Evolutionary conservation across 2,888 invertebrate species (phyloP), one percentile per base, ranked within the genome.

Genomic region (Morpho achilles): DNA sequence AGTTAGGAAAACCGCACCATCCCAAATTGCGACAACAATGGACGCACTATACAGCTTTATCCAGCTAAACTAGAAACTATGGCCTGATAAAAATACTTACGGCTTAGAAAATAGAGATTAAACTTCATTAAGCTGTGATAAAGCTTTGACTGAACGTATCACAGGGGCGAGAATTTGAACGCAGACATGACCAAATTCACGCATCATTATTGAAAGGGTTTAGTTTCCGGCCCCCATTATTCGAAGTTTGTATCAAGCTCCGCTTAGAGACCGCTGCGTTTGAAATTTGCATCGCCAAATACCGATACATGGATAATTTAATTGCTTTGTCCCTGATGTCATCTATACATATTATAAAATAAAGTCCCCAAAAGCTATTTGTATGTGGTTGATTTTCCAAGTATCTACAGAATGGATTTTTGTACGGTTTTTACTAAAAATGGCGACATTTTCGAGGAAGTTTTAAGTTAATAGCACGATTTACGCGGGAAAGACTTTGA

Each of bases 1-100:
- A 62, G 64, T 67, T 60, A 63, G 58, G 52, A 52, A 49, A 60
- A 60, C 64, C 66, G 39, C 64, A 58, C 61, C 52, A 59, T 55
- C 56, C 56, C 47, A 58, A 62, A 67, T 66, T 61, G 62, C 56
- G 50, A 57, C 56, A 56, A 54, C 56, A 48, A 44, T 49, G 54
- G 50, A 45, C 40, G 45, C 53, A n/a, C 45, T 46, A 16, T 54
- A 32, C 32, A 32, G 32, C 9, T 56, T 39, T 41, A 55, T 50
- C 49, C 40, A 8, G 42, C 16, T 45, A 45, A 7, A 45, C 23
- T 50, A 7, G 53, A 5, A 46, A 32, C 8, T 23, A 40, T 7
- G 4, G 10, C 16, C 7, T 22, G 22, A 47, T 16, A 58, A 53
- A 45, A 53, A 39, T 9, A 53, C 52, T 52, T 60, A 52, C 42